Conservation (phyloP, 2,888 invertebrate species). For the Tiphia femorata region DNA sequence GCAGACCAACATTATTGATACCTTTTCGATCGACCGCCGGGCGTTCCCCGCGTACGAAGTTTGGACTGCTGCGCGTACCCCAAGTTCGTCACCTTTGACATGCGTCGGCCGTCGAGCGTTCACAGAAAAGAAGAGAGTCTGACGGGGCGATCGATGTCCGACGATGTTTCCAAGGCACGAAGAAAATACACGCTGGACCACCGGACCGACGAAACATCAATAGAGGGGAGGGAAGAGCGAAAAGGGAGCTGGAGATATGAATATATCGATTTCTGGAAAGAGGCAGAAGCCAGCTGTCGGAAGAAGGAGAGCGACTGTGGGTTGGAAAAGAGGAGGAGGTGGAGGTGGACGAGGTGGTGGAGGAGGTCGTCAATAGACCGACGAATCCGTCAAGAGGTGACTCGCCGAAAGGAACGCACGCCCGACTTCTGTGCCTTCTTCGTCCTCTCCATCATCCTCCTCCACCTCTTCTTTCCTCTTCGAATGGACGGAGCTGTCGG, state of each 20-base stretch:
- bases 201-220: background rate
- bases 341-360: too few species aligned
- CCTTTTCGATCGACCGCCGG: too few species aligned
- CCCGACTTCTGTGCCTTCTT: background rate
- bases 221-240: conserved; percentile 5
- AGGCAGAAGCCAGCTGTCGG: conserved; percentile 33
- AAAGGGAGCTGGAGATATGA: conserved; percentile 1
- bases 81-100: background rate
- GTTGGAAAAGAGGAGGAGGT: too few species aligned
- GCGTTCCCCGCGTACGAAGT: too few species aligned
- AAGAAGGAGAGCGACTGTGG: too few species aligned
- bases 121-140: too few species aligned
- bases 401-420: conserved; percentile 11
- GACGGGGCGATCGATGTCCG: background rate
- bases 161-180: background rate
- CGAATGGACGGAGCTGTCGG: conserved; percentile 36
- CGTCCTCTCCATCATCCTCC: too few species aligned
- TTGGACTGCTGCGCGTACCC: too few species aligned
- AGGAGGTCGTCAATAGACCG: conserved; percentile 25
- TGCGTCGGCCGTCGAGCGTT: too few species aligned
- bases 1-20: too few species aligned
- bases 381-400: conserved; percentile 43
- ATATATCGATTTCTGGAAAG: background rate
- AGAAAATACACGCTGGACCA: too few species aligned
- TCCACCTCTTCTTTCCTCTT: too few species aligned